Conservation (phyloP, 2,113 vertebrate species). For the Brachyistius frenatus region DNA sequence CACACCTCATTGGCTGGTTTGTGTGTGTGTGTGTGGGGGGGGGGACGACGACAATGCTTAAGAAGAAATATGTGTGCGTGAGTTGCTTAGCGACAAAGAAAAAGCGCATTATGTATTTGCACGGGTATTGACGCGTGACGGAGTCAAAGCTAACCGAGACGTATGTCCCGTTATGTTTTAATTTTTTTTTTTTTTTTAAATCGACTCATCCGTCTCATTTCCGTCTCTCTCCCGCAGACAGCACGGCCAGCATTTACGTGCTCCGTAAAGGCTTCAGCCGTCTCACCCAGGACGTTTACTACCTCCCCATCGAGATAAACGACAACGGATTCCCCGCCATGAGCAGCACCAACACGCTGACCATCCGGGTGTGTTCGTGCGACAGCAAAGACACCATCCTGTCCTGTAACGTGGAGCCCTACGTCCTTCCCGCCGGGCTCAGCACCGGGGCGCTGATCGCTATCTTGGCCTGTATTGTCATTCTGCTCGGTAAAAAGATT, state of each 20-base stretch:
- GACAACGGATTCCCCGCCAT: constrained; percentile 90
- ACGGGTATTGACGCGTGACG: no score
- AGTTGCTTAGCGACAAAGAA: no score
- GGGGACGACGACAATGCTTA: no score
- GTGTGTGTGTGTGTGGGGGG: no score
- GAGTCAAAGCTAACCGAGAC: no score
- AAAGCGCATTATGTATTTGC: no score
- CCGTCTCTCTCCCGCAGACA: constrained; percentile 83
- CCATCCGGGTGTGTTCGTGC: constrained; percentile 94
- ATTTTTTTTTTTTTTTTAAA: no score
- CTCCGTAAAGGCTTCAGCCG: constrained; percentile 91
- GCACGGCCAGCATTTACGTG: constrained; percentile 90
- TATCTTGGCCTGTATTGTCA: constrained; percentile 97
- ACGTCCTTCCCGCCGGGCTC: constrained; percentile 90
- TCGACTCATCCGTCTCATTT: not conserved
- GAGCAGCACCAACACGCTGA: constrained; percentile 96
- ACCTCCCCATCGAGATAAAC: constrained; percentile 93
- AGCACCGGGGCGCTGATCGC: constrained; percentile 96
- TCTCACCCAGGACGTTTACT: constrained; percentile 91
- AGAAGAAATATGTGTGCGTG: no score
- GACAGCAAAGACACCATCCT: constrained; percentile 88
- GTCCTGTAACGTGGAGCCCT: constrained; percentile 93
- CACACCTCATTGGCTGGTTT: not conserved
- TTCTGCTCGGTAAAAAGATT: constrained; percentile 89
- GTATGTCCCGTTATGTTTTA: no score